Percentiles rank a stretch among this genome's conserved stretches.
These are phyloP conservation scores for Allolobophora icterica DNA, from an alignment of 2,888 invertebrate genomes.

Conservation along the genomic window DNA sequence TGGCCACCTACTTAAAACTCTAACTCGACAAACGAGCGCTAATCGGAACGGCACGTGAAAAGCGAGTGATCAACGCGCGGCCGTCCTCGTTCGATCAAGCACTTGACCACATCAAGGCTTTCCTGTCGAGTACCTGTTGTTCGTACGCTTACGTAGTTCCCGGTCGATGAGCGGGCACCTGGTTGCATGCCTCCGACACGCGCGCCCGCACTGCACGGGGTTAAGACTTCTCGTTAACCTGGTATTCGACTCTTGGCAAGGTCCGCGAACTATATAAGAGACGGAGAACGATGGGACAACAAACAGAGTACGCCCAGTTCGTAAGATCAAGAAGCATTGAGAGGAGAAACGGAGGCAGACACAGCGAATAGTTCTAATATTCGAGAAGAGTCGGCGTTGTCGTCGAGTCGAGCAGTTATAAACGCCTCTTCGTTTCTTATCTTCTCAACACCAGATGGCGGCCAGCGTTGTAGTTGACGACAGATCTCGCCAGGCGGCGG, in stretches of 20 bases:
- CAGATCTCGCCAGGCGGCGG: neutral
- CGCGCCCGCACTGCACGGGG: neutral
- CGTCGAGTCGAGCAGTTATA: neutral
- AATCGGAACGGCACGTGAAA: neutral
- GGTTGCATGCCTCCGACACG: neutral
- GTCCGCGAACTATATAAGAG: neutral
- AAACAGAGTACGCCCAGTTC: neutral
- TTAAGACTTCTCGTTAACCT: neutral
- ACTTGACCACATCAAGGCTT: slow-evolving; percentile 1
- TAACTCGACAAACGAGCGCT: neutral
- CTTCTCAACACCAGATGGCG: neutral
- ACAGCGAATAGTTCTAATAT: neutral
- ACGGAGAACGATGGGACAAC: neutral
- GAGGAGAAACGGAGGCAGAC: neutral
- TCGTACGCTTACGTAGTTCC: slow-evolving; percentile 3
- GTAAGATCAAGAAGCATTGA: neutral
- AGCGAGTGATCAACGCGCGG: neutral
- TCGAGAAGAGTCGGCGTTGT: too few species aligned
- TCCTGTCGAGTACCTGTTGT: neutral
- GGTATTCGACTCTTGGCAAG: neutral
- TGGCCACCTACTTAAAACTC: neutral
- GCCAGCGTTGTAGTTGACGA: slow-evolving; percentile 17
- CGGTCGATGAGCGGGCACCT: neutral
- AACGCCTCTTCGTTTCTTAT: neutral
- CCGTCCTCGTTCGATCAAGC: neutral